A percentile compares a stretch with the other conserved stretches of the same genome.
phyloP scores from a whole-genome alignment of 2,797 vertebrate genomes.

The Alcedo atthis region DNA sequence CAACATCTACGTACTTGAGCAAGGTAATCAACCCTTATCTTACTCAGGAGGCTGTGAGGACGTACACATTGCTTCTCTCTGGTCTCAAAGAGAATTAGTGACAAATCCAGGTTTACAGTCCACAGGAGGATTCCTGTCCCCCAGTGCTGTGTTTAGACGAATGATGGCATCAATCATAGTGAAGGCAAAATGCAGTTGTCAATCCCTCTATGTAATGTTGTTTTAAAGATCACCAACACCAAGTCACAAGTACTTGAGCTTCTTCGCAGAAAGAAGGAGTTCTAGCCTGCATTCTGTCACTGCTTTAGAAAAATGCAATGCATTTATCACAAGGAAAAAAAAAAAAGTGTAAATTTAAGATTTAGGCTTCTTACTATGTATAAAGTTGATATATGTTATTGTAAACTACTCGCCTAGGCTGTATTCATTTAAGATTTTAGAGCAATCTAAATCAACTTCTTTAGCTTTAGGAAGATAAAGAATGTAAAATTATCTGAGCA shows the following conservation, averaged over 20 bases:
- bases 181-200: background rate
- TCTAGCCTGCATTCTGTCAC: background rate
- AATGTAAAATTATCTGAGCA: conserved; percentile 48
- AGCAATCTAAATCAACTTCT: conserved; percentile 62
- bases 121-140: conserved; percentile 25
- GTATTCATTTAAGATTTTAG: conserved; percentile 56
- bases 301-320: conserved; percentile 22
- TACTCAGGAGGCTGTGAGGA: background rate
- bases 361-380: conserved; percentile 34
- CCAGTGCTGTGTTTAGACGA: conserved; percentile 32
- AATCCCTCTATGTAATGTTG: background rate
- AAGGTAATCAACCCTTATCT: conserved; percentile 15
- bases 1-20: background rate
- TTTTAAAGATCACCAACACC: background rate
- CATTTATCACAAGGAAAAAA: conserved; percentile 4
- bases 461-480: conserved; percentile 59
- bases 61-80: background rate
- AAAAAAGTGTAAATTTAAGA: conserved; percentile 23
- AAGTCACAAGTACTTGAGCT: background rate
- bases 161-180: conserved; percentile 52
- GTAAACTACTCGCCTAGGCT: background rate
- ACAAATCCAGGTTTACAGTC: conserved; percentile 46
- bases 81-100: conserved; percentile 30
- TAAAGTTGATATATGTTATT: conserved; percentile 50
- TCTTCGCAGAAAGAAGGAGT: background rate